Evolutionary conservation across 2,797 vertebrate species (phyloP), one percentile per base, ranked within the genome.

Genomic region (Pseudopleuronectes americanus): DNA sequence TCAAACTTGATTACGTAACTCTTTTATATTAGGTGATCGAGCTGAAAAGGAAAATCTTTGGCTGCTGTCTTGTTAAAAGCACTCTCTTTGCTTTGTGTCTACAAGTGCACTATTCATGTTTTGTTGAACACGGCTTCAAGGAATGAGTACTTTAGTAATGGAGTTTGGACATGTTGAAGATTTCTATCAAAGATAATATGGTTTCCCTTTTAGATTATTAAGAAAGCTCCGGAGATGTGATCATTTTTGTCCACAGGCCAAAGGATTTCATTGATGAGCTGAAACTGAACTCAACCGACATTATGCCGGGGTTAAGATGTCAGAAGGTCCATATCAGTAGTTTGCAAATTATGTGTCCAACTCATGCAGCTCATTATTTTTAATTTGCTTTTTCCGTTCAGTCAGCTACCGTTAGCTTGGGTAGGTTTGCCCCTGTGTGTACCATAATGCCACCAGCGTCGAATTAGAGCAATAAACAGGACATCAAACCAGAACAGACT

Each of bases 371-470:
- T 52, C 45, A 53, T 64, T 63, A 52, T 51, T 75, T 62, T 57
- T 33, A 57, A 68, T 74, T 55, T 24, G 38, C 24, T 57, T 55
- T 8, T 57, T 17, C 4, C 19, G 66, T 62, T 63, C n/a, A 13
- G 38, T 43, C 41, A 1, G 38, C 28, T 43, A 24, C 16, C 28
- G 33, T 16, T 21, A 19, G 6, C 41, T 65, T 60, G 64, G 28
- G 49, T 16, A 41, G 49, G n/a, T 41, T 56, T 33, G 49, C 59
- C 64, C 21, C 49, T 41, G 23, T 4, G 24, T 28, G 45, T 49
- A 16, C 10, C n/a, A 31, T 63, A 24, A 16, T 49, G 55, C 4
- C 38, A 59, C 38, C 38, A 19, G 9, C n/a, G 31, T 48, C 53
- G 16, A 23, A 41, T 28, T 6, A 43, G 6, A 28, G n/a, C 26